Conservation (phyloP, 1,140 invertebrate species). For the Panagrolaimus sp. region DNA sequence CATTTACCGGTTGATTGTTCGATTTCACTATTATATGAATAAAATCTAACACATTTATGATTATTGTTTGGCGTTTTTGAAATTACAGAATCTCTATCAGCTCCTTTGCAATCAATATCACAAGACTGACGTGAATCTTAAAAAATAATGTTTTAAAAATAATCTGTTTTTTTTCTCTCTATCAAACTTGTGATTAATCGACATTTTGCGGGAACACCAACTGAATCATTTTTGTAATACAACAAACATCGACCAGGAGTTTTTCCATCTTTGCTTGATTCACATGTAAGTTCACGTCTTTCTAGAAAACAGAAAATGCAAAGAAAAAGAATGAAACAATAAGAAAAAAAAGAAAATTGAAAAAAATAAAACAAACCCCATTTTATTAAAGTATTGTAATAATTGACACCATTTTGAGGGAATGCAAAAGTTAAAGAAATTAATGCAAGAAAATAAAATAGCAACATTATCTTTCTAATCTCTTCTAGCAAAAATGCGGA, state of each 20-base stretch:
- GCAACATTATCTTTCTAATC: not conserved
- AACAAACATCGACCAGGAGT: not conserved
- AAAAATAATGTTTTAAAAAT: not conserved
- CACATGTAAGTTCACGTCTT: not conserved
- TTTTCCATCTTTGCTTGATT: constrained; percentile 6
- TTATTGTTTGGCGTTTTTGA: not conserved
- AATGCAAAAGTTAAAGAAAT: not conserved
- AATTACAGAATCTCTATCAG: constrained; percentile 9
- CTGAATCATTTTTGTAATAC: not conserved
- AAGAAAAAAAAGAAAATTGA: constrained; percentile 1
- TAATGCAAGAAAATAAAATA: not conserved
- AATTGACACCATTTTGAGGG: not conserved
- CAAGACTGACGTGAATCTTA: not conserved
- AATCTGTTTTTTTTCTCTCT: not conserved
- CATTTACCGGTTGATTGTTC: not conserved
- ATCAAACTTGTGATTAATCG: constrained; percentile 1
- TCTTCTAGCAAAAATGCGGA: too few species aligned
- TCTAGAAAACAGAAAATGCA: not conserved
- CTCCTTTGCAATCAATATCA: constrained; percentile 13
- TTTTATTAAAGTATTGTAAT: constrained; percentile 8
- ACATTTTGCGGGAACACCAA: constrained; percentile 1
- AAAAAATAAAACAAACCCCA: constrained; percentile 7
- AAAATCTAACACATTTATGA: constrained; percentile 4
- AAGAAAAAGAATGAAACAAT: too few species aligned
- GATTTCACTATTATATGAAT: not conserved